Base-by-base conservation (phyloP, 1,140 invertebrate species). In the Phthorimaea operculella region DNA sequence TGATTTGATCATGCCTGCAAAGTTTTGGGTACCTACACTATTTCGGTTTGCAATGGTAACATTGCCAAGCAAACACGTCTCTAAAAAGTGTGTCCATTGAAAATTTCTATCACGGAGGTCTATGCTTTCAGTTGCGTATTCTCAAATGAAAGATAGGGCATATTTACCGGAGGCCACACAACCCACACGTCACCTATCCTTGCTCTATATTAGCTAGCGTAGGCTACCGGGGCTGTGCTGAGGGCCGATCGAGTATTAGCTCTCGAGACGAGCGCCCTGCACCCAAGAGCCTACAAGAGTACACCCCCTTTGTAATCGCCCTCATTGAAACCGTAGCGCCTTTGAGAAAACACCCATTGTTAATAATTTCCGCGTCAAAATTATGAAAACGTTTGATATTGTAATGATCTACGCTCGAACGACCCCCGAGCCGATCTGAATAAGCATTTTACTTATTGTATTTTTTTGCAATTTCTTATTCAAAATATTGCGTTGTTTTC, bases 241-340 rank as follows among this genome's bases (percentile, higher is more conserved):
- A 71, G 68, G 59, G 64, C 61, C 69, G 64, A 77, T 79, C 62
- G 63, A 76, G 74, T 70, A 60, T 62, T 64, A 57, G 69, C 66
- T 62, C 77, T 80, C 53, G 56, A 77, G 72, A 71, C 68, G 58
- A 77, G 68, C 65, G 67, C 73, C 57, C 64, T 74, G 69, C 62
- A 64, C 17, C 55, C n/a, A 64, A 69, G 68, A 66, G 60, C 64
- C 62, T 71, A 28, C 21, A 6, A 28, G 60, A 59, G 70, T 65
- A 63, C 63, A 57, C 50, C 50, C 60, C 68, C 76, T 77, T 76
- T 79, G 70, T 73, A 73, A 73, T 71, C 62, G 55, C 62, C 54
- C 57, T 55, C 59, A 62, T 47, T 47, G 1, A 47, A 58, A 54
- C 54, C 52, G 57, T 55, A 62, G 39, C 55, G 58, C 60, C 58